Base-by-base conservation (phyloP, 2,888 invertebrate species). In the Sialis fuliginosa region DNA sequence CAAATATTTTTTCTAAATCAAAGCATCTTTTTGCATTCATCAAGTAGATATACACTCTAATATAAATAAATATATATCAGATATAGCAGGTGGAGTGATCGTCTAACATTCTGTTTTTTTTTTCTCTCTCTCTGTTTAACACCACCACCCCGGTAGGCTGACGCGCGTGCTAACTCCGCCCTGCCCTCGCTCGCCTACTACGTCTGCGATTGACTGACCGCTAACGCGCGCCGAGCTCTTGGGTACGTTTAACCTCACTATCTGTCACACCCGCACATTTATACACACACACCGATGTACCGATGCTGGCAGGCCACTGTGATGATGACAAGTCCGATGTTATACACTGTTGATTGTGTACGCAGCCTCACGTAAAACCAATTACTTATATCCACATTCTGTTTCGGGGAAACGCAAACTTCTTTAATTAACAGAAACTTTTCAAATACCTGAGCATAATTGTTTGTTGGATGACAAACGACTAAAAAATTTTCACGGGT, bases 81-180 rank as follows among this genome's bases (percentile, higher is more conserved):
- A 43, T 33, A 33, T 37, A n/a, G 12, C 37, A 37, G 37, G 12
- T 37, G 37, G 37, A 44, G 44, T 40, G 49, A 48, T 44, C 44
- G 46, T 65, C 65, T 65, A 65, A 64, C 64, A 63, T 59, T 60
- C 62, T 64, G 64, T 63, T 62, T 62, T 58, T 61, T 60, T 62
- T 58, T 61, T 60, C 62, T 65, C 63, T 63, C 62, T 63, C 64
- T 39, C 65, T 65, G 62, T 62, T 65, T 63, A 64, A 64, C 63
- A 65, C 63, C 33, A 45, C 30, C 39, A 45, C 39, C 39, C 62
- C 59, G 62, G 62, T 63, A 63, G 62, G 62, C 63, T 63, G 46
- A 48, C 62, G 62, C 62, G 62, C 62, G 59, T 79, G 39, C 39
- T 39, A 43, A 13, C 33, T 35, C 39, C 35, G 35, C 35, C 45